phyloP scores from a whole-genome alignment of 2,113 vertebrate species.

The Brienomyrus brachyistius region DNA sequence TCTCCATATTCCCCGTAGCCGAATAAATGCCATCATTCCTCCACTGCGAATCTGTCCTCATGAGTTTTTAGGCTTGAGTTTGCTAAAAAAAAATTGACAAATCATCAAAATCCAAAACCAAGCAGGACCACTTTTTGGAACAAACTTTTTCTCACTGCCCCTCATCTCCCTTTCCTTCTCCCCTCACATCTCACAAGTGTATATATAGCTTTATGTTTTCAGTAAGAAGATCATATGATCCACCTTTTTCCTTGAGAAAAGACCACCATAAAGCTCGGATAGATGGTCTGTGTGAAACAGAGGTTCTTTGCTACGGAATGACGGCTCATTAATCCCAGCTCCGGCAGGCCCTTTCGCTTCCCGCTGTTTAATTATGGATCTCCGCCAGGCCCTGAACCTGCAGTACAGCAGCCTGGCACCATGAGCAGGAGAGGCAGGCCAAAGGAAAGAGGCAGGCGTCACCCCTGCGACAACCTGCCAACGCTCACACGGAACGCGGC shows the following conservation, averaged over 20 bases:
- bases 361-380: constrained; percentile 8
- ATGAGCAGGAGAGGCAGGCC: neutral
- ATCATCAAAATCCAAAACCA: neutral
- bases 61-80: neutral
- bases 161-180: neutral
- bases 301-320: neutral
- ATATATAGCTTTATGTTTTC: neutral
- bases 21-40: neutral
- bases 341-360: neutral
- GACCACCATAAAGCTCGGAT: neutral
- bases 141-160: neutral
- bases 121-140: neutral
- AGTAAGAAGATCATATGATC: neutral
- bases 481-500: neutral
- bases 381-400: neutral
- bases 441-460: neutral
- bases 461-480: neutral
- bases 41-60: neutral
- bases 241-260: neutral
- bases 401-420: neutral
- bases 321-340: neutral
- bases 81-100: neutral
- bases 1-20: neutral
- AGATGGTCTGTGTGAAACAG: too few relatives aligned
- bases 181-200: neutral